Evolutionary conservation across 2,888 invertebrate species (phyloP), one percentile per base, ranked within the genome.

Genomic region (Axea sp.): DNA sequence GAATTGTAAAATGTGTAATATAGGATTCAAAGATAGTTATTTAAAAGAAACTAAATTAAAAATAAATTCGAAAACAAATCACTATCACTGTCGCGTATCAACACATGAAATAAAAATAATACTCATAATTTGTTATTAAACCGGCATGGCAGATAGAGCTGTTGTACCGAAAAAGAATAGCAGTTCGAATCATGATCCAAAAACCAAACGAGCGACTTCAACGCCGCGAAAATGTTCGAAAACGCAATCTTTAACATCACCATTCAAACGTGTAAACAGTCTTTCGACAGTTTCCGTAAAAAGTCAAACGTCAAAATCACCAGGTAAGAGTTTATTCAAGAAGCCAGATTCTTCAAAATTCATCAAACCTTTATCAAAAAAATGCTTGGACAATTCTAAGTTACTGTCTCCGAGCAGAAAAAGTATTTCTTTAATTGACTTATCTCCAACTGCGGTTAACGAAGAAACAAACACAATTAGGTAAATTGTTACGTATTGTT

Each of bases 391-490:
- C 2, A 35, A 64, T 9, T 45, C 45, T 9, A 6, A n/a, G n/a
- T 31, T 39, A 15, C 12, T 51, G 6, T 59, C 71, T n/a, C n/a
- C n/a, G n/a, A 77, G 69, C 55, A 80, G 80, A 43, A 86, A 82
- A 68, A 87, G 87, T 49, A 45, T 84, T 2, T 87, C 87, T 7
- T 80, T 87, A 81, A 80, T 80, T 43, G 83, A 87, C 51, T 74
- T 87, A 2, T 77, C 83, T 0, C 78, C 82, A 1, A 35, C 67
- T n/a, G 51, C 53, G 5, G 73, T 60, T 31, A 78, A 82, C 33
- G 17, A 57, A 6, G 79, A 80, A n/a, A 76, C 33, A 31, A 9
- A 19, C 4, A 19, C 7, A 19, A 8, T 2, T 6, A 37, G 19
- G 37, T 19, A 37, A 17, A 39, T n/a, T n/a, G n/a, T n/a, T n/a